phyloP scores from a whole-genome alignment of 2,888 invertebrate species.

The Hydriomena furcata region DNA sequence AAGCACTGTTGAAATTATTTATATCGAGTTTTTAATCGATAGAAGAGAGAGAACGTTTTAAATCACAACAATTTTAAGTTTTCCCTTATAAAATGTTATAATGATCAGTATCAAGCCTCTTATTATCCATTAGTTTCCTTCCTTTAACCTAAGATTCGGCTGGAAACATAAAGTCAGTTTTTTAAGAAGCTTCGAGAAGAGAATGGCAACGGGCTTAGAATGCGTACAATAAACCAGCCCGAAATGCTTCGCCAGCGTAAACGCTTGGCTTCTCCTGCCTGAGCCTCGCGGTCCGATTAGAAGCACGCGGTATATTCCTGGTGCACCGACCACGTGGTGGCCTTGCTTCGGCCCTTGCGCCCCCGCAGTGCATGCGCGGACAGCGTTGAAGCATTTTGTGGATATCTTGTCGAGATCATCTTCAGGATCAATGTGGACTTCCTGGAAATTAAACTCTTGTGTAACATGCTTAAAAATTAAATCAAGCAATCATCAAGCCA shows the following conservation, averaged over 20 bases:
- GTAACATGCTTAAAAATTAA: too few relatives aligned
- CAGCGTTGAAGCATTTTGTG: conserved; percentile 63
- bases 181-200: too few relatives aligned
- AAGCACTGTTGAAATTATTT: conserved; percentile 78
- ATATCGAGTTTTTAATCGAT: too few relatives aligned
- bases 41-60: too few relatives aligned
- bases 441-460: conserved; percentile 47
- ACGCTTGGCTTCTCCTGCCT: conserved; percentile 81
- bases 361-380: conserved; percentile 59
- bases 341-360: conserved; percentile 62
- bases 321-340: conserved; percentile 65
- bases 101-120: too few relatives aligned
- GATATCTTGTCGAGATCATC: conserved; percentile 50
- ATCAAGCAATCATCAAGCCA: too few relatives aligned
- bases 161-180: too few relatives aligned
- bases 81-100: too few relatives aligned
- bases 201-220: too few relatives aligned
- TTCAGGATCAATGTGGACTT: conserved; percentile 53
- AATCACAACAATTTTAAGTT: too few relatives aligned
- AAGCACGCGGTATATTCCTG: conserved; percentile 82
- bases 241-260: conserved; percentile 74
- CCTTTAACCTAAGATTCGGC: too few relatives aligned
- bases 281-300: conserved; percentile 85
- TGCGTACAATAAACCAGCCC: conserved; percentile 74
- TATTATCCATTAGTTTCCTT: too few relatives aligned